phyloP scores from a whole-genome alignment of 2,797 vertebrate genomes.

The Eospalax fontanierii region DNA sequence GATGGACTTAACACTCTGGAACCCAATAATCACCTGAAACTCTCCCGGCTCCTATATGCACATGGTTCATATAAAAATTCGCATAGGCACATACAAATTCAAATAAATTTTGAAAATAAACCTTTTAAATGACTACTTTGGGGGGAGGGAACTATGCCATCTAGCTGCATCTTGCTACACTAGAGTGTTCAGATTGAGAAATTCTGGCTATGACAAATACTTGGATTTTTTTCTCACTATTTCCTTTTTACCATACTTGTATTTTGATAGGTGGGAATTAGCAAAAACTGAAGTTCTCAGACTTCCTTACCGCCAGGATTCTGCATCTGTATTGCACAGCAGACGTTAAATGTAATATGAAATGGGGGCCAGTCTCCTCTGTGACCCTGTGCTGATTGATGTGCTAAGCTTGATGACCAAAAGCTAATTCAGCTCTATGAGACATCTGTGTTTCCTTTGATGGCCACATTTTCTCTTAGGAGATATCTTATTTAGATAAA shows the following conservation, averaged over 20 bases:
- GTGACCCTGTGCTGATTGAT: background rate
- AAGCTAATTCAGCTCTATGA: background rate
- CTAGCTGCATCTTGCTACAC: background rate
- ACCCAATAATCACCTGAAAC: too few relatives aligned
- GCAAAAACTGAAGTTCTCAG: background rate
- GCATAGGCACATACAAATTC: too few relatives aligned
- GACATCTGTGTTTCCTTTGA: background rate
- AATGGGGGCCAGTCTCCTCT: background rate
- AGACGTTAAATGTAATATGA: background rate
- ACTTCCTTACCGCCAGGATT: background rate
- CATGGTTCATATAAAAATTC: too few relatives aligned
- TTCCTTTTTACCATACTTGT: background rate
- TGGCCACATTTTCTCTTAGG: background rate
- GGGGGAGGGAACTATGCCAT: background rate
- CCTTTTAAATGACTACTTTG: too few relatives aligned
- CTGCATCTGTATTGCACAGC: background rate
- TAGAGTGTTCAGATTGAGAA: background rate
- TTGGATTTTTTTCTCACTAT: background rate
- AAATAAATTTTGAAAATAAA: too few relatives aligned
- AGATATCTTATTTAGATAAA: slow-evolving; percentile 18
- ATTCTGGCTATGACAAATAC: background rate
- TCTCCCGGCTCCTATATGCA: too few relatives aligned
- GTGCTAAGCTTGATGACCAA: background rate
- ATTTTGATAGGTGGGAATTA: background rate
- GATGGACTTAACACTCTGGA: too few relatives aligned